Conservation (phyloP, 2,797 vertebrate species). For the Sparidentex hasta region DNA sequence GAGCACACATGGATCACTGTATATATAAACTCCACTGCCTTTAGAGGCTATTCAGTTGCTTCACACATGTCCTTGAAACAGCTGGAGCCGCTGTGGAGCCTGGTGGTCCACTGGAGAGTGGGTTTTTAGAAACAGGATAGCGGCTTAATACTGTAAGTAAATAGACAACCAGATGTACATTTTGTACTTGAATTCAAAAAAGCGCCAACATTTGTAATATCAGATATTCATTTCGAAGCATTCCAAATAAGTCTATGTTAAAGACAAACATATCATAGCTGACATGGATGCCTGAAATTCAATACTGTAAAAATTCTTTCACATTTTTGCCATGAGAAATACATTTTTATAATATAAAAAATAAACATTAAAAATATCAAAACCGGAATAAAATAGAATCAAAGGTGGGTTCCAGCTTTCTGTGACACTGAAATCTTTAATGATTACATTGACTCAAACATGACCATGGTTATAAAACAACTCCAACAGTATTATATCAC, state of each 20-base stretch:
- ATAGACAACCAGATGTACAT: neutral
- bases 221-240: neutral
- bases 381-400: neutral
- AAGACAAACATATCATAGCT: neutral
- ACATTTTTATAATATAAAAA: no score
- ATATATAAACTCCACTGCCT: slow-evolving; percentile 1
- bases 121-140: slow-evolving; percentile 8
- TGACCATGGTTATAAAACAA: neutral
- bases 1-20: slow-evolving; percentile 9
- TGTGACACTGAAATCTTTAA: no score
- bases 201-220: neutral
- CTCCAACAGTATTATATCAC: no score
- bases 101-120: neutral
- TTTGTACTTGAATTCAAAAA: neutral
- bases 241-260: neutral
- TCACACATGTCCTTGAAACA: slow-evolving; percentile 16
- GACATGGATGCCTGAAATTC: neutral
- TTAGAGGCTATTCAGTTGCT: slow-evolving; percentile 12
- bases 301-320: neutral
- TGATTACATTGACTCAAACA: neutral
- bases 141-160: neutral
- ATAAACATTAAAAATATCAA: no score
- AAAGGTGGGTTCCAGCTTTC: neutral
- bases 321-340: no score
- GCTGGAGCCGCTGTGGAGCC: slow-evolving; percentile 26